Evolutionary conservation across 2,113 vertebrate species (phyloP).

Genomic region (Ammodytes marinus): DNA sequence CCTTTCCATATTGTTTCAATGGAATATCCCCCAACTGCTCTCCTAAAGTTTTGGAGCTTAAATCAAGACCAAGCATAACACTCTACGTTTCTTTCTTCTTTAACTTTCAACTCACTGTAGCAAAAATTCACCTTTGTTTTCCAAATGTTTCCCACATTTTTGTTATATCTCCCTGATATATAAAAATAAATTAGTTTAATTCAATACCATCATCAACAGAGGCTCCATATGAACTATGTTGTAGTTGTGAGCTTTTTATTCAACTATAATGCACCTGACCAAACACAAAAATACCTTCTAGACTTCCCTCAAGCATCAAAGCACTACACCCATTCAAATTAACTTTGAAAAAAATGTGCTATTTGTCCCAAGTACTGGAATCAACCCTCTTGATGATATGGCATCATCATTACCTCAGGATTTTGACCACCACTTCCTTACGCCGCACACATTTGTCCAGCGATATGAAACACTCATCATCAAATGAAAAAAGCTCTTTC

Average conservation of each 20-base stretch:
- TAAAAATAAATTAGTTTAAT: neutral
- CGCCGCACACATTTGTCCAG: conserved; percentile 27
- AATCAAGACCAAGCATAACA: neutral
- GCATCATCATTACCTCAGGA: conserved; percentile 18
- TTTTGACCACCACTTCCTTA: conserved; percentile 23
- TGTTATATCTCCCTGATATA: neutral
- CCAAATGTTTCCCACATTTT: neutral
- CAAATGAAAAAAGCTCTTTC: conserved; percentile 43
- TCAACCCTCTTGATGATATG: conserved; percentile 1
- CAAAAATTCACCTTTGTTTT: neutral
- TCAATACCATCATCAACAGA: neutral
- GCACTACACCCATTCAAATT: neutral
- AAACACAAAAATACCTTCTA: neutral
- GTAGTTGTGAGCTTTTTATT: neutral
- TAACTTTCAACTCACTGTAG: neutral
- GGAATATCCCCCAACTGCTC: neutral
- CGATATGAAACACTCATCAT: conserved; percentile 32
- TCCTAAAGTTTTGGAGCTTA: neutral
- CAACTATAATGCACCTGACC: neutral
- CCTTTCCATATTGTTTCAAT: neutral
- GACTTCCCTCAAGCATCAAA: neutral
- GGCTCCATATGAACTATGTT: neutral
- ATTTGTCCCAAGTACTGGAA: neutral
- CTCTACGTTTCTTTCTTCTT: neutral
- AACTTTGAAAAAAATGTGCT: neutral